A percentile compares a stretch with the other conserved stretches of the same genome.
Conservation (phyloP, 1,140 invertebrate species). For the Armadillidium nasatum region DNA sequence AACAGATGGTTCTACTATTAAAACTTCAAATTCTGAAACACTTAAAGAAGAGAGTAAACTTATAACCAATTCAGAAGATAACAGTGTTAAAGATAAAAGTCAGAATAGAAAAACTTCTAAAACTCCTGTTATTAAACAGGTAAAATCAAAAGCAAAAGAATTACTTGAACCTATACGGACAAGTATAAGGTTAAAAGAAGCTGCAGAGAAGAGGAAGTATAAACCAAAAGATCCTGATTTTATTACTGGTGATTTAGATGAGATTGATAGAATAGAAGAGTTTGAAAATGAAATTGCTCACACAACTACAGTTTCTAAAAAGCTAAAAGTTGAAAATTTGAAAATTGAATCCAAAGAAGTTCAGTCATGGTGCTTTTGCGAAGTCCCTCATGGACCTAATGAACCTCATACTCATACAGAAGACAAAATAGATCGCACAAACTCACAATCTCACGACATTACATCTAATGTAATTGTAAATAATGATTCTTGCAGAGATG, state of each 20-base stretch:
- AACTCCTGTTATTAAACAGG: conserved; percentile 25
- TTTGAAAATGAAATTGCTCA: conserved; percentile 25
- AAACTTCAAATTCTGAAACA: neutral
- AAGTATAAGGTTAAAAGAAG: conserved; percentile 36
- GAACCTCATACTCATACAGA: conserved; percentile 36
- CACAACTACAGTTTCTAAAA: neutral
- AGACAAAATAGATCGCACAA: neutral
- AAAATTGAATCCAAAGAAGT: neutral
- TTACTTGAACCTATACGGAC: conserved; percentile 26
- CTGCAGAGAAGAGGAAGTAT: conserved; percentile 35
- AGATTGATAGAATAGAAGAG: conserved; percentile 21
- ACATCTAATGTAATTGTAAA: conserved; percentile 12
- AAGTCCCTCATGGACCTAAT: conserved; percentile 41
- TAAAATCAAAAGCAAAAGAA: conserved; percentile 25
- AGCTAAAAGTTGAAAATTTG: neutral
- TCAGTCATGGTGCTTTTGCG: conserved; percentile 41
- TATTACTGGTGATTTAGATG: conserved; percentile 41
- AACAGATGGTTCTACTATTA: neutral
- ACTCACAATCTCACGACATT: neutral
- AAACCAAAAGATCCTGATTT: conserved; percentile 38
- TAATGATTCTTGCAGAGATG: neutral
- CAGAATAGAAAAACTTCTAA: conserved; percentile 7
- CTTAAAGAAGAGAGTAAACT: neutral
- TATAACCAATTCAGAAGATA: conserved; percentile 1
- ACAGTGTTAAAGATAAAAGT: neutral